Evolutionary conservation across 2,888 invertebrate genomes (phyloP), one percentile per base, ranked within the genome.

Genomic region (Andrena dorsata): DNA sequence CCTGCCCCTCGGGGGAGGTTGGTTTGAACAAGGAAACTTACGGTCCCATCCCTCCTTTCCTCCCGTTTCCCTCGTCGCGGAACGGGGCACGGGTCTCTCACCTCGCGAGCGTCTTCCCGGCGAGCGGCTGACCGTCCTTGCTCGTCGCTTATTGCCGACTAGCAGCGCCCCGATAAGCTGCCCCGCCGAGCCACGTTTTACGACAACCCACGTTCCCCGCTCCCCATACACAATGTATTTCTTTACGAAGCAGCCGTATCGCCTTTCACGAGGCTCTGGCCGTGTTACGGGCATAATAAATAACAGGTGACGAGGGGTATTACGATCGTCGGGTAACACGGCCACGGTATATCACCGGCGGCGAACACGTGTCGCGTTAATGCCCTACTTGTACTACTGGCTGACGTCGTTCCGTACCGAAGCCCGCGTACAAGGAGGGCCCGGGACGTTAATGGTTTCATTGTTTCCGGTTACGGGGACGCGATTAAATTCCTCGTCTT

Each of bases 311-410:
- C 70, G 70, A 74, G 80, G 23, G 23, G 74, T 61, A 68, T 74
- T 80, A 75, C 53, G 68, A 66, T 63, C 80, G 73, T 30, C 63
- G 6, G 10, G 53, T 56, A 70, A 47, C 47, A 26, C 51, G 49
- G 56, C 41, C 16, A 49, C 13, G 16, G 26, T 79, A 49, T 58
- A 69, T 56, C 80, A 51, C 41, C 56, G 23, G 5, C 23, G 26
- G 20, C 61, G 73, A 81, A 81, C 72, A 80, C 80, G 80, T 73
- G 80, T 79, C 79, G 77, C 64, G 78, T 70, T 79, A 79, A 79
- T 77, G 4, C 32, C 53, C 28, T n/a, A 26, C 64, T 76, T 58
- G 70, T 70, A 70, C 65, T 47, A 81, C 81, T 70, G 58, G 56
- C 63, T 61, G 16, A 23, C 65, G 58, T 13, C 23, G 65, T 30